Base-by-base conservation (phyloP, 1,140 invertebrate species). In the Octopus bimaculoides region DNA sequence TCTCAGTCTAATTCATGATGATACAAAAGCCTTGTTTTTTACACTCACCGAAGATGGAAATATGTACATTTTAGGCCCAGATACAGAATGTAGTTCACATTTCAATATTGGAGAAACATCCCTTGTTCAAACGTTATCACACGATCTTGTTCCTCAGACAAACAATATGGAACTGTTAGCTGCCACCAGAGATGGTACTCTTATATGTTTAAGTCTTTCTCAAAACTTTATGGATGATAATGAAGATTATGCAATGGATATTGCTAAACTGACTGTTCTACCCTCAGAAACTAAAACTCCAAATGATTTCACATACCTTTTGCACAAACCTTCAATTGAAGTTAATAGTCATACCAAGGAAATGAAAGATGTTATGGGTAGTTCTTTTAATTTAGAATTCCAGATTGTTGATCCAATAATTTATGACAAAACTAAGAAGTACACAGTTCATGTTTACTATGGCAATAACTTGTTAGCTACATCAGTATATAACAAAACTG, bases 161-260 rank as follows among this genome's bases (percentile, higher is more conserved):
- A 82, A 83, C 54, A 87, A 87, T 4, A 20, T 87, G 20, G 87
- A 89, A 80, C 69, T 88, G 17, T 79, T 89, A 41, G 84, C 88
- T 75, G 82, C 88, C 9, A 89, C 87, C 10, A 87, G 81, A 79
- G 88, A 89, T 82, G 88, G 88, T 12, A 86, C 87, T 77, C 69
- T 89, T 5, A 81, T 89, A 53, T 89, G 87, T 81, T 81, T 88
- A 17, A 85, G 86, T 0, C 56, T 52, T 52, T 61, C 78, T 71
- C 79, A 81, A 6, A 66, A 77, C n/a, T 71, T n/a, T 17, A 14
- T 71, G 17, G 78, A 81, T 52, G 56, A 77, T 17, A 79, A 83
- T n/a, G 77, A 41, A 71, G 26, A 80, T 82, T 80, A 81, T 82
- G 56, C 83, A 86, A 54, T 75, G 82, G 3, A 76, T 66, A 55